Conservation (phyloP, 2,113 vertebrate species). For the Prionailurus bengalensis region DNA sequence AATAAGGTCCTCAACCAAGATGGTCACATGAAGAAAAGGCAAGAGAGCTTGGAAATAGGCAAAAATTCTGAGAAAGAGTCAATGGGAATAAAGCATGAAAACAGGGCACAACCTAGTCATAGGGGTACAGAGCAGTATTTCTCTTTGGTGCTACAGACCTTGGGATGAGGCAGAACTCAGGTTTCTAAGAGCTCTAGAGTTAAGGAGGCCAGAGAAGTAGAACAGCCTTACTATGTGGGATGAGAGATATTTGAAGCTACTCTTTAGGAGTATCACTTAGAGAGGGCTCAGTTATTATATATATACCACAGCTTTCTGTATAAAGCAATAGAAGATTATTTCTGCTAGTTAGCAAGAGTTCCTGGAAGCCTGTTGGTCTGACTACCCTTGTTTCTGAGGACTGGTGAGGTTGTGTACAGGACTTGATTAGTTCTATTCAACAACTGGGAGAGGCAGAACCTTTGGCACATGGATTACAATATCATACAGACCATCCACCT, state of each 20-base stretch:
- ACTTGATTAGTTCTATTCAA: neutral
- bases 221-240: neutral
- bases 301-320: neutral
- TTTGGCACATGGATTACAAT: neutral
- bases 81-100: neutral
- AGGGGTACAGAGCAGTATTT: neutral
- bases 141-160: neutral
- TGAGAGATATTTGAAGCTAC: neutral
- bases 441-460: neutral
- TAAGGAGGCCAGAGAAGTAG: neutral
- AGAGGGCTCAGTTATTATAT: neutral
- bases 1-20: neutral
- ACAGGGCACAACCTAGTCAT: neutral
- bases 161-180: neutral
- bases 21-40: slow-evolving; percentile 19
- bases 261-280: neutral
- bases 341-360: slow-evolving; percentile 35
- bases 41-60: neutral
- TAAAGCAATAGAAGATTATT: slow-evolving; percentile 23
- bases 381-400: slow-evolving; percentile 26
- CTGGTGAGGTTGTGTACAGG: neutral
- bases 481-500: neutral
- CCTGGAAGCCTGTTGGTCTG: neutral
- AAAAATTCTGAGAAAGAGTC: neutral
- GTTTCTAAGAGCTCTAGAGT: neutral